phyloP scores from a whole-genome alignment of 2,888 invertebrate genomes.

The Rhaphigaster nebulosa region DNA sequence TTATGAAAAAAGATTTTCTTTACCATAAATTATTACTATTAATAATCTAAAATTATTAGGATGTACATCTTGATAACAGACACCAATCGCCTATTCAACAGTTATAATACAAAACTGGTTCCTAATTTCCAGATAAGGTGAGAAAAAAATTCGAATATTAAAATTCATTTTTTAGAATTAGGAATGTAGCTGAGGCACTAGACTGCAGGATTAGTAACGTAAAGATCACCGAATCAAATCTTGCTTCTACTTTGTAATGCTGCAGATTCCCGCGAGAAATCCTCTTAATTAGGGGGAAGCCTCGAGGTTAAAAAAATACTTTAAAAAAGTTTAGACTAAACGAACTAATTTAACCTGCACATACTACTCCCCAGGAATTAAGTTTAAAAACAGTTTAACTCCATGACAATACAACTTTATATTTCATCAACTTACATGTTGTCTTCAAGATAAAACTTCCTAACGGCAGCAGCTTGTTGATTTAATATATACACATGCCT shows the following conservation, averaged over 20 bases:
- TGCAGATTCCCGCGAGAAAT: not conserved
- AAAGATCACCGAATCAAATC: constrained; percentile 14
- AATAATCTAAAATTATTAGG: too few relatives aligned
- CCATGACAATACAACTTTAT: not conserved
- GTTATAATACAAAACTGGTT: too few relatives aligned
- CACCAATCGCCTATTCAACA: too few relatives aligned
- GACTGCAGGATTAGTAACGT: not conserved
- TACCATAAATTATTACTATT: too few relatives aligned
- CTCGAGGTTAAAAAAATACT: not conserved
- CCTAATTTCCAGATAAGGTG: too few relatives aligned
- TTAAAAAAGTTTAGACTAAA: too few relatives aligned
- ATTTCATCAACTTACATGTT: not conserved
- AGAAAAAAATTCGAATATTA: too few relatives aligned
- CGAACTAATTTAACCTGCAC: not conserved
- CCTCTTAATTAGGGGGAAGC: not conserved
- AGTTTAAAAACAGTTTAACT: not conserved
- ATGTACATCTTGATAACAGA: too few relatives aligned
- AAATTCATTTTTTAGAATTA: too few relatives aligned
- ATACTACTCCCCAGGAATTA: not conserved
- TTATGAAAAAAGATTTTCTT: too few relatives aligned
- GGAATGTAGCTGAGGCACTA: too few relatives aligned
- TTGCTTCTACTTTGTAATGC: not conserved
- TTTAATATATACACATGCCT: too few relatives aligned
- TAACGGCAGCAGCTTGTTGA: not conserved
- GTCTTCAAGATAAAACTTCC: not conserved